Evolutionary conservation across 2,797 vertebrate genomes (phyloP).

Genomic region (Zenarchopterus dispar): DNA sequence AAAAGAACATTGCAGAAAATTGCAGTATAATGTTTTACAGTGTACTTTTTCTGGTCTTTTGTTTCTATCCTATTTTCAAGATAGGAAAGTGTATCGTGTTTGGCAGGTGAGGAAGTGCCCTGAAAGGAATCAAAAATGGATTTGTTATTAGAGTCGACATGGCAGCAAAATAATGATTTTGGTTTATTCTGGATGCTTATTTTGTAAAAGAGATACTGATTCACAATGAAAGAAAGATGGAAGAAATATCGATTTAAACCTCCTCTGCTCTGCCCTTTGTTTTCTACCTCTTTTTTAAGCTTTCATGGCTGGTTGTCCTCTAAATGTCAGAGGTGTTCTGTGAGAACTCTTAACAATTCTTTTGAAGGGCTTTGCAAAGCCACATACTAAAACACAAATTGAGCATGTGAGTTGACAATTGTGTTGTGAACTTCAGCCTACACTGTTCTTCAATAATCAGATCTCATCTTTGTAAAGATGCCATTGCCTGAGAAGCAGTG

Average conservation of each 20-base stretch:
- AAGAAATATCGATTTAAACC: slow-evolving; percentile 49
- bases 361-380: slow-evolving; percentile 50
- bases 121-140: slow-evolving; percentile 38
- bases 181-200: slow-evolving; percentile 35
- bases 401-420: slow-evolving; percentile 60
- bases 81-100: slow-evolving; percentile 50
- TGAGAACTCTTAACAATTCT: slow-evolving; percentile 61
- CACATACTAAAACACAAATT: slow-evolving; percentile 45
- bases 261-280: slow-evolving; percentile 40
- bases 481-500: slow-evolving; percentile 49
- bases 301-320: slow-evolving; percentile 63
- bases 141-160: slow-evolving; percentile 39
- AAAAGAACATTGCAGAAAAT: slow-evolving; percentile 74
- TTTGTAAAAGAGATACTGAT: slow-evolving; percentile 38
- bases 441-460: slow-evolving; percentile 61
- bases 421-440: slow-evolving; percentile 62
- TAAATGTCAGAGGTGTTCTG: slow-evolving; percentile 72
- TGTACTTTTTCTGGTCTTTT: slow-evolving; percentile 60
- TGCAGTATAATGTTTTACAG: slow-evolving; percentile 74
- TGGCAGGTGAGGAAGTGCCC: slow-evolving; percentile 52
- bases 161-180: slow-evolving; percentile 44
- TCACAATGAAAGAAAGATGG: slow-evolving; percentile 22
- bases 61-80: slow-evolving; percentile 66
- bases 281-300: slow-evolving; percentile 45
- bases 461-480: slow-evolving; percentile 55